phyloP scores from a whole-genome alignment of 1,140 invertebrate species.

The Tribolium castaneum region DNA sequence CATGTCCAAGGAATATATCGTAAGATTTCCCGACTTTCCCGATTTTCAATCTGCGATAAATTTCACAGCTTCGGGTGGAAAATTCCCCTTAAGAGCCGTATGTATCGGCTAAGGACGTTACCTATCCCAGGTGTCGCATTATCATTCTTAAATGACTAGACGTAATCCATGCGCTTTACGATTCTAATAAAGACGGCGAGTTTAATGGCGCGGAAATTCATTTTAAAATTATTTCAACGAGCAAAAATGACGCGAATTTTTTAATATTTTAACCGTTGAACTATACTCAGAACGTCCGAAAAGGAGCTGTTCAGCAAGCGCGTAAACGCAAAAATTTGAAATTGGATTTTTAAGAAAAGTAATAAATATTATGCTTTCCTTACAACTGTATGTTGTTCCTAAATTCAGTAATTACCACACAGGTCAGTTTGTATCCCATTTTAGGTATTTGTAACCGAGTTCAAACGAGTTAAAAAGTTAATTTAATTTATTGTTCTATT shows the following conservation, averaged over 20 bases:
- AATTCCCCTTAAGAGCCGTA: conserved; percentile 47
- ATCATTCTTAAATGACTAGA: conserved; percentile 37
- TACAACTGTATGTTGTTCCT: too few species aligned
- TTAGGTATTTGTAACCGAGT: too few species aligned
- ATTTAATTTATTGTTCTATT: too few species aligned
- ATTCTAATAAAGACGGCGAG: conserved; percentile 24
- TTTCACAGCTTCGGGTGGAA: conserved; percentile 38
- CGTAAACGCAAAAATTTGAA: too few species aligned
- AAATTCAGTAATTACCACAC: too few species aligned
- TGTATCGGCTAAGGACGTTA: conserved; percentile 54
- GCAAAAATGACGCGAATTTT: not conserved
- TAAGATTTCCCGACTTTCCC: conserved; percentile 60
- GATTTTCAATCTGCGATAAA: conserved; percentile 50
- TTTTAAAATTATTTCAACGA: conserved; percentile 13
- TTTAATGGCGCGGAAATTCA: conserved; percentile 28
- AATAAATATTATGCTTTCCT: too few species aligned
- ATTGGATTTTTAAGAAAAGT: too few species aligned
- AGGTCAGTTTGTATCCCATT: too few species aligned
- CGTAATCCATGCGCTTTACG: conserved; percentile 37
- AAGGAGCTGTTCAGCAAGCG: too few species aligned
- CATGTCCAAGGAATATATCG: conserved; percentile 76
- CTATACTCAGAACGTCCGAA: too few species aligned
- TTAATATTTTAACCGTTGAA: too few species aligned
- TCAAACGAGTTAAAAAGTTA: too few species aligned
- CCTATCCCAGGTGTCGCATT: conserved; percentile 55